phyloP scores from a whole-genome alignment of 1,140 invertebrate species.

The Drosophila obscura region DNA sequence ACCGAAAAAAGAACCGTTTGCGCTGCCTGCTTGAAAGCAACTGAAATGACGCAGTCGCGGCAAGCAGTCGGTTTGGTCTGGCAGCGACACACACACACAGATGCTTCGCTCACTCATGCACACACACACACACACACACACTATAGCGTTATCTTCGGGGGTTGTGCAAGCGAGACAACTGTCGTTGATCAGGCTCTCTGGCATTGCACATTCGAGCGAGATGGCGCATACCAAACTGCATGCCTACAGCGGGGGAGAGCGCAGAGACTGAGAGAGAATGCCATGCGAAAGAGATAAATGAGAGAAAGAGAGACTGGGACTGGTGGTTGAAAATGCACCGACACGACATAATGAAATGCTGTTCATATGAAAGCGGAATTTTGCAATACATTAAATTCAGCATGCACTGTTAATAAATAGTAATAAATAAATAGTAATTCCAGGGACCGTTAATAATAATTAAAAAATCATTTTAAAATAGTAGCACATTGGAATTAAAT shows the following conservation, averaged over 20 bases:
- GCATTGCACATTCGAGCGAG: slow-evolving; percentile 56
- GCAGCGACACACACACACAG: slow-evolving; percentile 5
- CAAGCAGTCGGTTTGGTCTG: not conserved
- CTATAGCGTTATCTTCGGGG: not conserved
- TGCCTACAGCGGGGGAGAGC: not conserved
- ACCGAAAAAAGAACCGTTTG: slow-evolving; percentile 63
- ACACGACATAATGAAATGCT: too few relatives aligned
- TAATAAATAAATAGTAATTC: too few relatives aligned
- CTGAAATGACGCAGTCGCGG: slow-evolving; percentile 58
- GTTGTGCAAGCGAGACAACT: slow-evolving; percentile 42
- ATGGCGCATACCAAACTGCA: not conserved
- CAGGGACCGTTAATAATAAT: too few relatives aligned
- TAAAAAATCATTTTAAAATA: too few relatives aligned
- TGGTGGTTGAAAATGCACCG: not conserved
- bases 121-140: not conserved
- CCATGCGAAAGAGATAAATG: not conserved
- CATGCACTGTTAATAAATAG: too few relatives aligned
- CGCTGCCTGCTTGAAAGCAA: slow-evolving; percentile 66
- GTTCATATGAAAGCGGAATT: not conserved
- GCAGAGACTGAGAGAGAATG: slow-evolving; percentile 14
- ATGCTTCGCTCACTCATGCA: slow-evolving; percentile 2
- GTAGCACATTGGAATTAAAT: too few relatives aligned
- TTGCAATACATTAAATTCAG: too few relatives aligned
- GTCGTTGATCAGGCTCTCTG: slow-evolving; percentile 2
- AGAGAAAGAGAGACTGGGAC: too few relatives aligned